Evolutionary conservation across 2,113 vertebrate species (phyloP).

Genomic region (Parotia lawesii): DNA sequence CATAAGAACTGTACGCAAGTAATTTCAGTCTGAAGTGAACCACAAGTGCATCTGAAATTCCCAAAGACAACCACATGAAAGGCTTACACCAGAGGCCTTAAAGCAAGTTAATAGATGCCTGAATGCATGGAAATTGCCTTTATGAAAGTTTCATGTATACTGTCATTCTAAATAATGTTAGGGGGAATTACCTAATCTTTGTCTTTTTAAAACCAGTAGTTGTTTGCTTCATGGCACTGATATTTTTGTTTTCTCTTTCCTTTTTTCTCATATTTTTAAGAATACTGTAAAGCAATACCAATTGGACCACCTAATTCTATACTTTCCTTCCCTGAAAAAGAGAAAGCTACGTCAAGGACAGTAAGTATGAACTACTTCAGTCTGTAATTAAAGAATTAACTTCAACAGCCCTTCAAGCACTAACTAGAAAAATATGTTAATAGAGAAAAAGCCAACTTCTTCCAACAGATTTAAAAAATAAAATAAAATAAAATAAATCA

Average conservation of each 20-base stretch:
- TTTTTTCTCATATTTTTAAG: neutral
- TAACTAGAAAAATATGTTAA: neutral
- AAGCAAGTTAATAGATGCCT: neutral
- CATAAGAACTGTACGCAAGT: neutral
- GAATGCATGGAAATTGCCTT: neutral
- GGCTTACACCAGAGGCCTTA: neutral
- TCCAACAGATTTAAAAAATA: neutral
- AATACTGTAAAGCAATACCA: neutral
- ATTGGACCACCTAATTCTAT: neutral
- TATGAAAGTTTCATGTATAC: constrained; percentile 9
- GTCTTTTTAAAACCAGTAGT: neutral
- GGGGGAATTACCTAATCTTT: neutral
- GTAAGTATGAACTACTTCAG: neutral
- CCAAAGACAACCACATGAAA: constrained; percentile 10
- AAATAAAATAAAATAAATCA: neutral
- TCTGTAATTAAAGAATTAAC: neutral
- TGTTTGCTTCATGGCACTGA: neutral
- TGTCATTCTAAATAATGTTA: neutral
- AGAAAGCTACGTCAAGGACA: neutral
- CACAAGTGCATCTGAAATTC: neutral
- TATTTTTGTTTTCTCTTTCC: neutral
- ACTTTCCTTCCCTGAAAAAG: neutral
- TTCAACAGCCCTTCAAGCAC: neutral
- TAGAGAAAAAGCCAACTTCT: neutral
- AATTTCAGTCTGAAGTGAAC: constrained; percentile 16